phyloP scores from a whole-genome alignment of 64 coral and sea anemone species.

The Catalaphyllia jardinei region DNA sequence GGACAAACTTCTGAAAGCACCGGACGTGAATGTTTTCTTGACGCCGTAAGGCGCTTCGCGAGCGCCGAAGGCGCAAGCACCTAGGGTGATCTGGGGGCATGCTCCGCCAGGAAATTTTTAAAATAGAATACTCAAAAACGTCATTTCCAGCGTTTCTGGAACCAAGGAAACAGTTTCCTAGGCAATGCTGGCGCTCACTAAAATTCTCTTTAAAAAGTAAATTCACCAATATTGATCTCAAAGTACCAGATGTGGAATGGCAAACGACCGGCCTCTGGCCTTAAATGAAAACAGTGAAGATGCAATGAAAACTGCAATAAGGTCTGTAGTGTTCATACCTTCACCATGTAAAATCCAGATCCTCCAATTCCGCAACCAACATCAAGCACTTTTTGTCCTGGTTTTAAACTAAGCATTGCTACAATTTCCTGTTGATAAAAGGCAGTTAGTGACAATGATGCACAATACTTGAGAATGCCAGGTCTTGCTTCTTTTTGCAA shows the following conservation, averaged over 20 bases:
- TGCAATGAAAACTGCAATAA: no score
- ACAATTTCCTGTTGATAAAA: conserved; percentile 87
- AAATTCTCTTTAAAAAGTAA: conserved; percentile 67
- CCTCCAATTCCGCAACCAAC: conserved; percentile 99
- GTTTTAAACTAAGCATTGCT: conserved; percentile 72
- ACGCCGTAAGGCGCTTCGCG: conserved; percentile 5
- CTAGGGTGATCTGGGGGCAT: conserved; percentile 31
- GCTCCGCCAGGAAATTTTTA: conserved; percentile 38
- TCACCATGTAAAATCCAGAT: conserved; percentile 94
- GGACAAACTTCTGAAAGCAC: conserved; percentile 36
- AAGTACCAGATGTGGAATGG: neutral
- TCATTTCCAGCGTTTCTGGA: conserved; percentile 52
- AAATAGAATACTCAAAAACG: conserved; percentile 33
- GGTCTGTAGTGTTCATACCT: conserved; percentile 47
- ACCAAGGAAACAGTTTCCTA: conserved; percentile 65
- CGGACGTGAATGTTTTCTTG: conserved; percentile 38
- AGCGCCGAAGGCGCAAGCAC: conserved; percentile 17
- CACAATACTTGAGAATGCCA: no score
- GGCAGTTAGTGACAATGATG: neutral
- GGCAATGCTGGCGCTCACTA: conserved; percentile 64
- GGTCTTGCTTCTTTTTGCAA: no score
- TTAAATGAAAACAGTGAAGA: no score
- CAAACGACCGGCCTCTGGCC: neutral
- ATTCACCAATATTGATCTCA: conserved; percentile 33
- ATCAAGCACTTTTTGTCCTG: conserved; percentile 85